Base-by-base conservation (phyloP, 2,888 invertebrate genomes). In the Myathropa florea region DNA sequence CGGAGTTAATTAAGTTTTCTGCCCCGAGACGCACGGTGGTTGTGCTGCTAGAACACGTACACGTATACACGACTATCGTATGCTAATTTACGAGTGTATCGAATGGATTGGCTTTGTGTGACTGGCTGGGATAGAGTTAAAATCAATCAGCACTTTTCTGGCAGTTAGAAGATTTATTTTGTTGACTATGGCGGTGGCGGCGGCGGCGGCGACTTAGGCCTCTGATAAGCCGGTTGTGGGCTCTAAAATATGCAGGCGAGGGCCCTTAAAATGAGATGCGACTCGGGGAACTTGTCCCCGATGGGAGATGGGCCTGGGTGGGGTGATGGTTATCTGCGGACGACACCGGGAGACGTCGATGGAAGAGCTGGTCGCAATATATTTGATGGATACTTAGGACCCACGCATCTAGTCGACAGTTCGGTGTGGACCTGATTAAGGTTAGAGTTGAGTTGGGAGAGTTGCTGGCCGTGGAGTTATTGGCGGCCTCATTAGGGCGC, bases 81-180 rank as follows among this genome's bases (percentile, higher is more conserved):
- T 73, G 73, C 36, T 73, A 73, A 64, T 73, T 55, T 24, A 14
- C n/a, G 57, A 59, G 24, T 36, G 36, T 24, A 39, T 28, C 65
- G 65, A 67, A 53, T 67, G 26, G 28, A 67, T n/a, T 68, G 68
- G 23, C 55, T 57, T 33, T 57, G 14, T n/a, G 30, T 33, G 55
- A 57, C 57, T 68, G 55, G 21, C 46, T 21, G 28, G 14, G 18
- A 0, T 21, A 7, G 26, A 64, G 23, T 39, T 28, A 39, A 28
- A 77, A 77, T 82, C 82, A 77, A 82, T 82, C 82, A 83, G 23
- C 39, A 33, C 60, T 71, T 65, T 28, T 61, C 71, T 18, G 28
- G 39, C 26, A 26, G 14, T 60, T 70, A 46, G 46, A 7, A 36
- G 57, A 77, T 77, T 77, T 71, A 60, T 73, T 65, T 53, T 33